These are phyloP conservation scores for Nilaparvata lugens DNA, from an alignment of 1,140 invertebrate species.

Conservation along the genomic window DNA sequence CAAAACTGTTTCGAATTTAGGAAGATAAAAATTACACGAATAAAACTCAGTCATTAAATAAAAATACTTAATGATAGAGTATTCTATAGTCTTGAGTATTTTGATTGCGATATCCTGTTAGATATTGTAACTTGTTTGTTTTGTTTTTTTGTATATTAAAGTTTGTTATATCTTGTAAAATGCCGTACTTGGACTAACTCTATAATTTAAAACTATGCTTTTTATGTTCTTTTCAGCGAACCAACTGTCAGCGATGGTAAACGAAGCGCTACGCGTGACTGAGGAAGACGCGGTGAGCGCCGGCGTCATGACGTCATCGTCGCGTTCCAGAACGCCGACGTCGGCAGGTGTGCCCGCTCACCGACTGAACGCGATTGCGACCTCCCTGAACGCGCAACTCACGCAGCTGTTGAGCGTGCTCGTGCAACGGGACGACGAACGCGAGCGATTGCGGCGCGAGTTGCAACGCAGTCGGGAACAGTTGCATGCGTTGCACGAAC, in stretches of 20 bases:
- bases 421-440: conserved; percentile 63
- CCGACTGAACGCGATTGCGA: conserved; percentile 41
- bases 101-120: no score
- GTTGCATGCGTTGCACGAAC: conserved; percentile 52
- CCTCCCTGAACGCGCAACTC: conserved; percentile 44
- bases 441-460: conserved; percentile 59
- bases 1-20: no score
- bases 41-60: no score
- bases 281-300: conserved; percentile 43
- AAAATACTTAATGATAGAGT: no score
- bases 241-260: conserved; percentile 41
- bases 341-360: conserved; percentile 42
- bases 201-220: no score
- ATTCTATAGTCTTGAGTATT: no score
- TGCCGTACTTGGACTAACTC: no score
- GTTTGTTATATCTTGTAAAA: no score
- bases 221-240: conserved; percentile 38
- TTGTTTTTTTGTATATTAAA: no score
- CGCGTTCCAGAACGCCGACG: conserved; percentile 20
- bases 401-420: conserved; percentile 57
- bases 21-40: no score
- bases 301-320: conserved; percentile 22
- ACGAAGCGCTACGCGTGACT: conserved; percentile 40
- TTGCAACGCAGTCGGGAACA: conserved; percentile 59
- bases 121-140: no score